Evolutionary conservation across 2,888 invertebrate species (phyloP).

Genomic region (Euzophera pinguis): DNA sequence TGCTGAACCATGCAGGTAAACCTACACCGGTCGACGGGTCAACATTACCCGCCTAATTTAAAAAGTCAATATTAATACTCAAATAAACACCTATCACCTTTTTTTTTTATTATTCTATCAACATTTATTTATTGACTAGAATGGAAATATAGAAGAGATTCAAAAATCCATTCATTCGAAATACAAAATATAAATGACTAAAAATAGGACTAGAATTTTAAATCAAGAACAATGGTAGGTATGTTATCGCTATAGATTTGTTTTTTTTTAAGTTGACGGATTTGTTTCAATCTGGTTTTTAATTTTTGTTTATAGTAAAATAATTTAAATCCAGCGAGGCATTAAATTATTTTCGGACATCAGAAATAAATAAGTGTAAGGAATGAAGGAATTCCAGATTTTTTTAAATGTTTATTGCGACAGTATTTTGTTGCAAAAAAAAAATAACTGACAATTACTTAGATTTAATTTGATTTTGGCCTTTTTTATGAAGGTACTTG

Average conservation of each 20-base stretch:
- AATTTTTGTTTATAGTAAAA: too few relatives aligned
- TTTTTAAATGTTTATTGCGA: too few relatives aligned
- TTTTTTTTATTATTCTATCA: constrained; percentile 42
- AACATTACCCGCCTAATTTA: constrained; percentile 24
- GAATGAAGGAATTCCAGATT: too few relatives aligned
- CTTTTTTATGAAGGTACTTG: too few relatives aligned
- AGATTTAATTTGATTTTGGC: too few relatives aligned
- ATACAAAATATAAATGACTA: constrained; percentile 1
- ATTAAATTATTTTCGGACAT: too few relatives aligned
- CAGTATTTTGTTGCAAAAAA: too few relatives aligned
- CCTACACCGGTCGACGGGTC: constrained; percentile 35
- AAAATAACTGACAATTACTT: too few relatives aligned
- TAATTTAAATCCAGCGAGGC: too few relatives aligned
- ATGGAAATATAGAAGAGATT: constrained; percentile 21
- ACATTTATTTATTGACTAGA: constrained; percentile 34
- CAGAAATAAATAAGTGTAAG: too few relatives aligned
- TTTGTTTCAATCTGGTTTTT: not conserved
- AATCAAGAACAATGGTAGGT: not conserved
- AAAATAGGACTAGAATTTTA: constrained; percentile 6
- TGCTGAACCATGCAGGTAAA: constrained; percentile 48
- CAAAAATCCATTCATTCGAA: not conserved
- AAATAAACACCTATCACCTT: constrained; percentile 61
- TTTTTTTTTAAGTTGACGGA: not conserved
- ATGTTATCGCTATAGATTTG: not conserved
- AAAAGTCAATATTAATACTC: constrained; percentile 23